A percentile compares a stretch with the other conserved stretches of the same genome.
Evolutionary conservation across 1,140 invertebrate species (phyloP).

Genomic region (Lysiphlebus fabarum): DNA sequence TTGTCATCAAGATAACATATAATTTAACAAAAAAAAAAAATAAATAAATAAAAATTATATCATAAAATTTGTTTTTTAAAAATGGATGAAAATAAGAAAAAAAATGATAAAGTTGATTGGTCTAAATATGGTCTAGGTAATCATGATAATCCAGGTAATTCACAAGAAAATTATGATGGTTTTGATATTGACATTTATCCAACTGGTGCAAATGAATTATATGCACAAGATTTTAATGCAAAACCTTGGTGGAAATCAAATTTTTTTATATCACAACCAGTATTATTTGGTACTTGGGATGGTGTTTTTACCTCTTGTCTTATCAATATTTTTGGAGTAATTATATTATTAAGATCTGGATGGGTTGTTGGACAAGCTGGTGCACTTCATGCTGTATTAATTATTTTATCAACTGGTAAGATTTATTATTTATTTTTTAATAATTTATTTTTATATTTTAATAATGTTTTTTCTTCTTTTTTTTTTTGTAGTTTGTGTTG

Average conservation of each 20-base stretch:
- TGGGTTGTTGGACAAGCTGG: slow-evolving; percentile 97
- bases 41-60: neutral
- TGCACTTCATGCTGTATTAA: slow-evolving; percentile 80
- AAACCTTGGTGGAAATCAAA: slow-evolving; percentile 90
- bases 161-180: slow-evolving; percentile 63
- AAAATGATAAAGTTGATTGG: slow-evolving; percentile 55
- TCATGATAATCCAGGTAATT: slow-evolving; percentile 48
- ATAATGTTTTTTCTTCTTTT: slow-evolving; percentile 2
- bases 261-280: slow-evolving; percentile 89
- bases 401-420: slow-evolving; percentile 81
- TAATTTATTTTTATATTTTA: slow-evolving; percentile 18
- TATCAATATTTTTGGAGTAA: slow-evolving; percentile 96
- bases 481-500: slow-evolving; percentile 69
- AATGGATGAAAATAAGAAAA: slow-evolving; percentile 33
- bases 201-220: slow-evolving; percentile 81
- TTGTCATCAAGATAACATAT: no score
- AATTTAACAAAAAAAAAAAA: no score
- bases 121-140: slow-evolving; percentile 57
- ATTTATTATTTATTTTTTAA: slow-evolving; percentile 31
- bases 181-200: slow-evolving; percentile 75
- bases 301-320: slow-evolving; percentile 93
- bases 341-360: slow-evolving; percentile 92
- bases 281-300: slow-evolving; percentile 96
- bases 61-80: neutral
- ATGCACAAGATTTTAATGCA: slow-evolving; percentile 80